Base-by-base conservation (phyloP, 2,797 vertebrate species). In the Myotis findleyi region DNA sequence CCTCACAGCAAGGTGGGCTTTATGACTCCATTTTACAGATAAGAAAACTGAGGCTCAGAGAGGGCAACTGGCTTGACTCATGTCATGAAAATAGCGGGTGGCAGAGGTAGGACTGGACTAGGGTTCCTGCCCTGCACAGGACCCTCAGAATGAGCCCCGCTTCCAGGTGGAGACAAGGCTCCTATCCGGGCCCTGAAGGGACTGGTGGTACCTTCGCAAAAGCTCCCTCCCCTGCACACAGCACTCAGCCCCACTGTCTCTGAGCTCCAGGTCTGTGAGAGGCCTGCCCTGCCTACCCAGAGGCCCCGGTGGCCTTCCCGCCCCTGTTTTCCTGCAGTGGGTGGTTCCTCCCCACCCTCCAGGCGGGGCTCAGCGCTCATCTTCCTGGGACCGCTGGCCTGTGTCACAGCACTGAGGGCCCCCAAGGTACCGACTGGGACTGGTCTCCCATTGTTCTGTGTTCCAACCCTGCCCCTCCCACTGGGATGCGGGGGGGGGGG, bases 341-440 rank as follows among this genome's bases (percentile, higher is more conserved):
- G 18, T 30, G 38, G 13, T 77, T 51, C 49, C 75, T 14, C 1
- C 49, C 23, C 76, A 18, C 6, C 71, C 7, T 57, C 16, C 49
- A 7, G 16, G 25, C 2, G 41, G 3, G 62, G 20, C 17, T 20
- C 16, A 13, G 7, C 21, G 9, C 23, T 49, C 77, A 25, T 49
- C n/a, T 38, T 71, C 27, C 49, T 36, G 57, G 38, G 11, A 36
- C 55, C 21, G 13, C 3, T 2, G 49, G 36, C 9, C 14, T 7
- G 49, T 25, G 57, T 79, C 38, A 1, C 49, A 20, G 27, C 6
- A 0, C 36, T 2, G 21, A 59, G 1, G 47, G 36, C 13, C 20
- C 10, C 0, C 14, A 66, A 25, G 9, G 7, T 11, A 17, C 25
- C 36, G 4, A 5, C 17, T 0, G 25, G 62, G 27, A 8, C 3